A percentile compares a stretch with the other conserved stretches of the same genome.
Evolutionary conservation across 2,888 invertebrate species (phyloP).

Genomic region (Orthosia gracilis): DNA sequence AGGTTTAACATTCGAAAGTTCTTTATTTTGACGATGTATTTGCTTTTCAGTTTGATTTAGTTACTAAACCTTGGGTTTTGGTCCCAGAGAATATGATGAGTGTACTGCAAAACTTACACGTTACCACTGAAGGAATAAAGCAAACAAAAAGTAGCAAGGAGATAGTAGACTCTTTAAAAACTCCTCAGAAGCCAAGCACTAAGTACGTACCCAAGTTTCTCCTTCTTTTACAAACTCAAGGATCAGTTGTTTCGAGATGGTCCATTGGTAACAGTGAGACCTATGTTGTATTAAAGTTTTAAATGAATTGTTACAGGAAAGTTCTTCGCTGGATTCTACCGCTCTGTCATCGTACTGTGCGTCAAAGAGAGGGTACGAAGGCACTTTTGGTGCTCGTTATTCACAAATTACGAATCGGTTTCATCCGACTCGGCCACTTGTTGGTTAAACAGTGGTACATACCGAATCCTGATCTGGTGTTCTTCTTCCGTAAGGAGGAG

Average conservation of each 20-base stretch:
- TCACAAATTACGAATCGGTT: conserved; percentile 92
- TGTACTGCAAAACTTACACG: conserved; percentile 90
- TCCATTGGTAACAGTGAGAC: neutral
- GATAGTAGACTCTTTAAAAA: conserved; percentile 87
- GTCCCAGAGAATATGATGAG: conserved; percentile 92
- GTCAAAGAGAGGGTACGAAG: conserved; percentile 93
- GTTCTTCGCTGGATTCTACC: conserved; percentile 92
- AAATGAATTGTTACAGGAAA: conserved; percentile 79
- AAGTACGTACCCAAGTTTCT: conserved; percentile 75
- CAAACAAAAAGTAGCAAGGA: conserved; percentile 80
- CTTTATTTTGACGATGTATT: neutral
- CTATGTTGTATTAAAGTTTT: neutral
- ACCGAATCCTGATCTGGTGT: conserved; percentile 92
- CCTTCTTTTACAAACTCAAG: neutral
- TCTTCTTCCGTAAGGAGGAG: conserved; percentile 93
- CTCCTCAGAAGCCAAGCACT: conserved; percentile 86
- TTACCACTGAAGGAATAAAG: conserved; percentile 70
- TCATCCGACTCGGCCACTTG: conserved; percentile 89
- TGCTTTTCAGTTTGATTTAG: conserved; percentile 92
- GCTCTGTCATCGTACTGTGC: conserved; percentile 91
- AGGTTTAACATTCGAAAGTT: neutral
- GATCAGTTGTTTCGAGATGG: neutral
- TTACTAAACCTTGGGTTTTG: conserved; percentile 92
- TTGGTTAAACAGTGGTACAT: conserved; percentile 92
- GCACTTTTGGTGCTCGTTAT: conserved; percentile 89